Base-by-base conservation (phyloP, 2,113 vertebrate species). In the Perccottus glenii region DNA sequence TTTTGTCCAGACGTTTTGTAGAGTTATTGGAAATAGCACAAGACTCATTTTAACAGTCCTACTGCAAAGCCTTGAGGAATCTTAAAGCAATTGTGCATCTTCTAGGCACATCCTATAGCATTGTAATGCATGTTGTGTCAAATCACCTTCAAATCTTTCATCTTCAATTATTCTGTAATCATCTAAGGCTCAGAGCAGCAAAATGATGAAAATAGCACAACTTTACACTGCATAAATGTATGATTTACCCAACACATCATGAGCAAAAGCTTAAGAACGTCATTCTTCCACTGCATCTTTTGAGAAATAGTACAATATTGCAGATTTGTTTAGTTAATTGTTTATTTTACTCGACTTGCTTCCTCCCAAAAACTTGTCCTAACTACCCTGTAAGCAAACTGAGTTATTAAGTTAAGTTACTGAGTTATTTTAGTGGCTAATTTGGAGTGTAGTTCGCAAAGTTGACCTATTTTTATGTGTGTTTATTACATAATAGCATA, bases 1-100 rank as follows among this genome's bases (percentile, higher is more conserved):
- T 59, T 75, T 69, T 59, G 74, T 67, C 57, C 46, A 67, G 38
- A 38, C 55, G 47, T 42, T 16, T 55, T 71, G 33, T 47, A 68
- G 19, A 27, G 19, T 1, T 3, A 32, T 19, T 11, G 10, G 9
- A 32, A 32, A 11, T 27, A 1, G 11, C 5, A 3, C 49, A 8
- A 51, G 11, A 40, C 38, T 5, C 38, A 6, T 40, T 40, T 40
- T 40, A 40, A 3, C 8, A 16, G 4, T 51, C 19, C 49, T 51
- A 10, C 32, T 53, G 32, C 51, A 0, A 35, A 35, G 32, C 51
- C 11, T 5, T 53, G 11, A 14, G 11, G 4, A 8, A 6, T 55
- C 1, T 12, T 55, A 55, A 55, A 36, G 12, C 14, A 10, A 55
- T n/a, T 3, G 35, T 35, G 6, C 12, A 35, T 36, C 4, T 36